Conservation (phyloP, 2,113 vertebrate species). For the Grallaria varia region DNA sequence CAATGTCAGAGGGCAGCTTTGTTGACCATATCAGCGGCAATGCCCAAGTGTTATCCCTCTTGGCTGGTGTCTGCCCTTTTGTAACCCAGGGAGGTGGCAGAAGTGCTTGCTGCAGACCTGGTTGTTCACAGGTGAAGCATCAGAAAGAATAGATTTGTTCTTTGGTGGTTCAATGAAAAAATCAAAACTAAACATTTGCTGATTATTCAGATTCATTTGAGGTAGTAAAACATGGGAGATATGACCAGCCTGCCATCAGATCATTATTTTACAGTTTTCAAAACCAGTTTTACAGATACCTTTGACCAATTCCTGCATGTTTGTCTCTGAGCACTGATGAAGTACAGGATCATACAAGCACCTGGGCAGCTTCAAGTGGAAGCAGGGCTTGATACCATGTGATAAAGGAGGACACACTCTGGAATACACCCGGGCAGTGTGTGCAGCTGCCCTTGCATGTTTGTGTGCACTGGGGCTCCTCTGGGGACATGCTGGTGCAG, state of each 20-base stretch:
- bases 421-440: background rate
- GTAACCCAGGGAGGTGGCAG: background rate
- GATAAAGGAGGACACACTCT: background rate
- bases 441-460: background rate
- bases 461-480: background rate
- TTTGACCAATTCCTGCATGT: background rate
- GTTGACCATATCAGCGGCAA: background rate
- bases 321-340: background rate
- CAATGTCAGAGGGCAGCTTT: background rate
- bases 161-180: background rate
- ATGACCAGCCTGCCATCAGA: background rate
- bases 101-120: background rate
- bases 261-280: background rate
- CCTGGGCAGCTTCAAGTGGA: background rate
- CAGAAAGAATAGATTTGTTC: background rate
- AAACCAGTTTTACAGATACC: background rate
- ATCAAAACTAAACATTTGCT: background rate
- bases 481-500: background rate
- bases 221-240: background rate
- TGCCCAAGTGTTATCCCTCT: background rate
- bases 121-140: background rate
- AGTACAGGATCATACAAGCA: slow-evolving; percentile 12
- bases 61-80: background rate
- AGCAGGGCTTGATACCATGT: background rate
- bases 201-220: background rate